Percentiles rank a stretch among this genome's conserved stretches.
phyloP scores from a whole-genome alignment of 2,888 invertebrate species.

The Papilio protenor region DNA sequence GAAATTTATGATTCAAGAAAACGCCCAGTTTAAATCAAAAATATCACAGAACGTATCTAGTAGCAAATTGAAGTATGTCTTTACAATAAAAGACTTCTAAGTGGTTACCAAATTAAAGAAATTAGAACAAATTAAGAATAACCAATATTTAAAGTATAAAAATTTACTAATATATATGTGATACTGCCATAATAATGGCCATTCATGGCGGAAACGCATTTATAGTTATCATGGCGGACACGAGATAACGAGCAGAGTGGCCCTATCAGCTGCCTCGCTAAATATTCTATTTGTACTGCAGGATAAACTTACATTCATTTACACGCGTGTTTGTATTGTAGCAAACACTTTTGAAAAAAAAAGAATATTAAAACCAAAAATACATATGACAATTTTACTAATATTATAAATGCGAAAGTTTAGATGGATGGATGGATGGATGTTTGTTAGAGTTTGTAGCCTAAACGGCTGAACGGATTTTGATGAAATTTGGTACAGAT shows the following conservation, averaged over 20 bases:
- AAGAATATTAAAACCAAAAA: too few relatives aligned
- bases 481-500: too few relatives aligned
- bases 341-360: not conserved
- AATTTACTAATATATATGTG: conserved; percentile 6
- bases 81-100: too few relatives aligned
- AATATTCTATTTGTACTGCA: conserved; percentile 42
- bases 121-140: not conserved
- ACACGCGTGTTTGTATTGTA: conserved; percentile 17
- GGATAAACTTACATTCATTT: conserved; percentile 40
- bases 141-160: too few relatives aligned
- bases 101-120: not conserved
- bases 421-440: too few relatives aligned
- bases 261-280: conserved; percentile 33
- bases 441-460: too few relatives aligned
- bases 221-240: conserved; percentile 61
- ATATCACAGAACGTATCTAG: too few relatives aligned
- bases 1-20: not conserved
- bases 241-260: conserved; percentile 54
- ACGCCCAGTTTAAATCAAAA: not conserved
- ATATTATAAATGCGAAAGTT: too few relatives aligned
- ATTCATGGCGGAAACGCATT: conserved; percentile 58
- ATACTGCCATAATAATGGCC: conserved; percentile 47
- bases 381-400: too few relatives aligned
- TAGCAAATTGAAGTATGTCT: too few relatives aligned
- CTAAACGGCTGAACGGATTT: too few relatives aligned